phyloP scores from a whole-genome alignment of 2,113 vertebrate species.

The Paracanthobrama guichenoti region DNA sequence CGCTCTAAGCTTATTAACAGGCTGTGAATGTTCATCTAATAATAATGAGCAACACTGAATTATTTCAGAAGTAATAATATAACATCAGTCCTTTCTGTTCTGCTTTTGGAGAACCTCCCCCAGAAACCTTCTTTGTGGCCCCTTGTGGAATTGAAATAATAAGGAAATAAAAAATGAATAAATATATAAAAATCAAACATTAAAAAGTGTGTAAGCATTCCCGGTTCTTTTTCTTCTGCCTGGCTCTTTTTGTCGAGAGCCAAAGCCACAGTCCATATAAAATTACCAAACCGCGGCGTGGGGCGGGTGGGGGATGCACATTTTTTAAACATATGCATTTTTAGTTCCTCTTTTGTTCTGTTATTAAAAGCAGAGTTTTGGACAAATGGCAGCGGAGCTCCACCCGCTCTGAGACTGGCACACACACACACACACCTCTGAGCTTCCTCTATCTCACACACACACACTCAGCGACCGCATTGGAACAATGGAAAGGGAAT shows the following conservation, averaged over 20 bases:
- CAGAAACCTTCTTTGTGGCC: conserved; percentile 44
- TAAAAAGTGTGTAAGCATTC: conserved; percentile 58
- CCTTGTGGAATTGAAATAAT: conserved; percentile 65
- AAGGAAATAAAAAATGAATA: conserved; percentile 72
- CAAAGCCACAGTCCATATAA: conserved; percentile 83
- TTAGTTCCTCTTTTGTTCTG: conserved; percentile 81
- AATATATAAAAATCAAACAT: conserved; percentile 74
- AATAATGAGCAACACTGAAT: too few species aligned
- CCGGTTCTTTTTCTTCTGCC: conserved; percentile 57
- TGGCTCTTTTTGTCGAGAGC: conserved; percentile 74
- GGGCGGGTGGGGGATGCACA: conserved; percentile 63
- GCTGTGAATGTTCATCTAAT: not conserved
- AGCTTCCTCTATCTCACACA: not conserved
- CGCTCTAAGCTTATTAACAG: not conserved
- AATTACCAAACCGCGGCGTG: conserved; percentile 76
- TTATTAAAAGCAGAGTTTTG: conserved; percentile 82
- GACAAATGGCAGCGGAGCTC: conserved; percentile 71
- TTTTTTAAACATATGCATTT: conserved; percentile 82
- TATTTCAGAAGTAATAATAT: not conserved
- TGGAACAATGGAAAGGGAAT: conserved; percentile 48
- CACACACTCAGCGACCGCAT: conserved; percentile 4
- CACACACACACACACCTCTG: conserved; percentile 48
- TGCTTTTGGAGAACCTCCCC: conserved; percentile 21
- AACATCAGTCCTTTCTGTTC: conserved; percentile 5
- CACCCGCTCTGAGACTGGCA: conserved; percentile 59